Percentiles rank a stretch among this genome's conserved stretches.
Conservation (phyloP, 2,888 invertebrate species). For the Sinopyrophorus schimmeli region DNA sequence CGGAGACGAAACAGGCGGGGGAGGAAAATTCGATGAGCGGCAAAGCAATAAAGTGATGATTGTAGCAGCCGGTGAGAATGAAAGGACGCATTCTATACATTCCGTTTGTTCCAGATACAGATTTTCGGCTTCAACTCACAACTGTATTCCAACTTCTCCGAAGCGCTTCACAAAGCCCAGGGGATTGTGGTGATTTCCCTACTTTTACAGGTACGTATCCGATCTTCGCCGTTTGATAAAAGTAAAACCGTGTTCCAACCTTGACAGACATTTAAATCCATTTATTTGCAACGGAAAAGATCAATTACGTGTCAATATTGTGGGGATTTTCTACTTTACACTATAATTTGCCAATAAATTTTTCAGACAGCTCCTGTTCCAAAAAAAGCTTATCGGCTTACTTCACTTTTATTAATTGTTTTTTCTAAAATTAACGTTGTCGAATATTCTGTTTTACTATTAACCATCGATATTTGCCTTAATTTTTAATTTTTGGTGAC, state of each 20-base stretch:
- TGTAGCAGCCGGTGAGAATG: conserved; percentile 48
- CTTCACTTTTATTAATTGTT: no score
- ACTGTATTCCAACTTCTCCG: conserved; percentile 94
- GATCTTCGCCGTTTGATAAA: conserved; percentile 27
- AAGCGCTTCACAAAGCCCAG: conserved; percentile 90
- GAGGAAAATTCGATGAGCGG: conserved; percentile 54
- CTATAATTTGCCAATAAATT: no score
- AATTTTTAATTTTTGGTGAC: no score
- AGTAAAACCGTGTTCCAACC: conserved; percentile 26
- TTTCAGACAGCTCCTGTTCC: no score
- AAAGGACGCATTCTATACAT: conserved; percentile 43
- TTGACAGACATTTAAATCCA: conserved; percentile 31
- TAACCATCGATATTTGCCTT: no score
- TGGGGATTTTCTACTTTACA: conserved; percentile 1
- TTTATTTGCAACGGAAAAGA: conserved; percentile 24
- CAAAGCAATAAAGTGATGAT: conserved; percentile 55
- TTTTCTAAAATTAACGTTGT: no score
- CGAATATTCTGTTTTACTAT: no score
- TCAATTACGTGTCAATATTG: conserved; percentile 27
- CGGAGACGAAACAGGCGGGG: conserved; percentile 47
- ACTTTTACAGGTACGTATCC: conserved; percentile 81
- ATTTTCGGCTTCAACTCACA: conserved; percentile 98
- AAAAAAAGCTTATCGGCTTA: no score
- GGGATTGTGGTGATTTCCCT: conserved; percentile 95
- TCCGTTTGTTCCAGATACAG: conserved; percentile 81